These are phyloP conservation scores for Nesogale talazaci DNA, from an alignment of 2,113 vertebrate species.

Conservation along the genomic window DNA sequence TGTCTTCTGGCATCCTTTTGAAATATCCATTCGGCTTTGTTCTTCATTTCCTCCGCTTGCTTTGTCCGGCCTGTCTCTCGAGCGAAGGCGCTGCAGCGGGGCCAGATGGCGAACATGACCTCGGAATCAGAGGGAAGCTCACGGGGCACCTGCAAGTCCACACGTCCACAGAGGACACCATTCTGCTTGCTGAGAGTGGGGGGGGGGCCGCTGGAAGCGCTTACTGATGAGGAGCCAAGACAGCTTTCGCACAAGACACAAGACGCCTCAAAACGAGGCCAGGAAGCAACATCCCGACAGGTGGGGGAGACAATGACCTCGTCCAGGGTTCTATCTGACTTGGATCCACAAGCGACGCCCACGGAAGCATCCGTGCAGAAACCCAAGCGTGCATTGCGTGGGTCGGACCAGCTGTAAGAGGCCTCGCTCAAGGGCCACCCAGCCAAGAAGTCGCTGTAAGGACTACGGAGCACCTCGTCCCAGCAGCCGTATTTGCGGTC, in stretches of 20 bases:
- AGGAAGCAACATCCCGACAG: background rate
- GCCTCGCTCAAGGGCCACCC: background rate
- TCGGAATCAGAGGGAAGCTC: no score
- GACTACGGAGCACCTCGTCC: background rate
- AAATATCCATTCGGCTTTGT: no score
- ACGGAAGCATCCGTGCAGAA: background rate
- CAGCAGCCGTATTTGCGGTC: background rate
- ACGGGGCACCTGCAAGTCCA: no score
- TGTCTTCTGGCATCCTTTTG: no score
- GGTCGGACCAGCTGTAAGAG: background rate
- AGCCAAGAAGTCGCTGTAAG: background rate
- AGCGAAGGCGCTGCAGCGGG: no score
- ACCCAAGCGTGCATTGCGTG: background rate
- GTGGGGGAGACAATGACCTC: background rate
- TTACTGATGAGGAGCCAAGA: no score
- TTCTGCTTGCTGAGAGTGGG: no score
- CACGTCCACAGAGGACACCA: no score
- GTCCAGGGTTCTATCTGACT: background rate
- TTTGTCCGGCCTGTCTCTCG: no score
- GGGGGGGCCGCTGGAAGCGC: no score
- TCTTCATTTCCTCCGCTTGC: no score
- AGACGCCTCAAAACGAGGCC: background rate
- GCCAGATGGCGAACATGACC: no score
- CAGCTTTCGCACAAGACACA: background rate
- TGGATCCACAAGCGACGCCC: background rate